A percentile compares a stretch with the other conserved stretches of the same genome.
phyloP scores from a whole-genome alignment of 2,888 invertebrate genomes.

The Chymomyza fuscimana region DNA sequence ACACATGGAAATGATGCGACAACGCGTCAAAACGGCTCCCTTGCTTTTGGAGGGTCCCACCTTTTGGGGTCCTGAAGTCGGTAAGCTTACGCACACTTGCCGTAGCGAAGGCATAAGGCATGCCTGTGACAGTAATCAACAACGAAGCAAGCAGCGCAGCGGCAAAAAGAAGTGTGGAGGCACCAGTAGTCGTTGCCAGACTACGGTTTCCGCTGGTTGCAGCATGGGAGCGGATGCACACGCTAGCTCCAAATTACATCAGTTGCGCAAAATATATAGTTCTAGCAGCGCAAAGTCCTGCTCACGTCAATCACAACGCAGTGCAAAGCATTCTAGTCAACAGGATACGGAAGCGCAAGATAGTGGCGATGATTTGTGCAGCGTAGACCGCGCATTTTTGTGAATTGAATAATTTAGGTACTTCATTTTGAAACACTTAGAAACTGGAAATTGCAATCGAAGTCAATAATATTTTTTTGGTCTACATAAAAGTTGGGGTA shows the following conservation, averaged over 20 bases:
- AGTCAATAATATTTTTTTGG: conserved; percentile 19
- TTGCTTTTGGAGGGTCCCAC: conserved; percentile 77
- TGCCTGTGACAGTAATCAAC: conserved; percentile 62
- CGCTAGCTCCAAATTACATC: conserved; percentile 47
- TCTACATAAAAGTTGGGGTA: neutral
- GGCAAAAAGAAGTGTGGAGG: conserved; percentile 50
- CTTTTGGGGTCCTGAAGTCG: conserved; percentile 76
- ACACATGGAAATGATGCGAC: conserved; percentile 79
- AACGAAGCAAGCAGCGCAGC: conserved; percentile 38
- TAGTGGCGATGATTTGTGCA: conserved; percentile 76
- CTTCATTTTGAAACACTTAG: conserved; percentile 14
- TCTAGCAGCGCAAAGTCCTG: conserved; percentile 39
- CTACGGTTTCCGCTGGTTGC: conserved; percentile 17
- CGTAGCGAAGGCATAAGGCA: conserved; percentile 70
- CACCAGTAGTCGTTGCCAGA: conserved; percentile 29
- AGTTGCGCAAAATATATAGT: conserved; percentile 65
- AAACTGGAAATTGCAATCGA: neutral
- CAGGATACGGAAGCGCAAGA: conserved; percentile 50
- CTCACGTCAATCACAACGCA: conserved; percentile 56
- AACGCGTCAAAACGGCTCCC: conserved; percentile 78
- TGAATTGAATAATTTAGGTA: conserved; percentile 36
- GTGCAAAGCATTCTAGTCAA: conserved; percentile 29
- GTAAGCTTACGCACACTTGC: conserved; percentile 76
- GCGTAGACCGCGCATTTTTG: conserved; percentile 77
- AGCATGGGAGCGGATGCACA: conserved; percentile 8